Evolutionary conservation across 1,140 invertebrate species (phyloP), one percentile per base, ranked within the genome.

Genomic region (Caenorhabditis brenneri): DNA sequence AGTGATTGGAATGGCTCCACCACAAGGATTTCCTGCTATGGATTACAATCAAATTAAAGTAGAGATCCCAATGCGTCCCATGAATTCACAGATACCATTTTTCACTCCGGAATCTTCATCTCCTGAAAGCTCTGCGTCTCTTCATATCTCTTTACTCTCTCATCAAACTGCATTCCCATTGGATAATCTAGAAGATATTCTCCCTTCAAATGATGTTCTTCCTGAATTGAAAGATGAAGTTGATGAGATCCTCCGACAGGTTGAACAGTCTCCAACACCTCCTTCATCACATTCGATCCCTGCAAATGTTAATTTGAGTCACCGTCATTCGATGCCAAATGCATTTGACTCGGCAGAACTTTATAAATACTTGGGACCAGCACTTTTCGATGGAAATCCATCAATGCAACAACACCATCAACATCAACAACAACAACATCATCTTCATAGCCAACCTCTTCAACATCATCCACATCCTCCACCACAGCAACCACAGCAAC

Each of bases 201-300:
- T 84, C 22, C 53, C 82, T 19, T 80, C 22, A 36, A 79, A 86
- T 12, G 79, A 51, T 9, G 51, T 82, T 3, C 81, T 86, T 27
- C 85, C 85, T 9, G 85, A 86, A 31, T 33, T 86, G 29, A 80
- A 81, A 36, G 85, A 86, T 82, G 85, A 86, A 33, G 81, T 86
- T 15, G 85, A 84, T 55, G 85, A 86, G 49, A 86, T 84, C 36
- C 86, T 86, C 29, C 49, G 83, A 15, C 82, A 86, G 33, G 85
- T 86, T 48, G 78, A 83, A 55, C 36, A 69, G 33, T 74, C 65
- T 42, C 65, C 65, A 42, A 10, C 36, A 2, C 22, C 65, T 19
- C 31, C 46, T 46, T 24, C 80, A 81, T 15, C 79, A 4, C 49
- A 39, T 55, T 55, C 42, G n/a, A 55, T 55, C 19, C 19, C 19